These are phyloP conservation scores for Xiphophorus maculatus DNA, from an alignment of 2,113 vertebrate genomes.

Conservation along the genomic window DNA sequence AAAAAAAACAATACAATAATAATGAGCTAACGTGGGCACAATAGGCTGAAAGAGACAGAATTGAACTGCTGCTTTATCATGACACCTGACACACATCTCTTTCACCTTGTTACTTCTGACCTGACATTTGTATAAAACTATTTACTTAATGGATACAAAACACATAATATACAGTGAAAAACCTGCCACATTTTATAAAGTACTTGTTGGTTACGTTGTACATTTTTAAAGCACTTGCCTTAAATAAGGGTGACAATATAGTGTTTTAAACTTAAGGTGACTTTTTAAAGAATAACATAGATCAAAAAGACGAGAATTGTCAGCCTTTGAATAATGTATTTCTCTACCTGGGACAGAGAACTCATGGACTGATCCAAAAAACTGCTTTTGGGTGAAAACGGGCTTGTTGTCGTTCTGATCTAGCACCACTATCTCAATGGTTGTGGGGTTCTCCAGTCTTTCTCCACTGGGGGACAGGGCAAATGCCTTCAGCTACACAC, in stretches of 20 bases:
- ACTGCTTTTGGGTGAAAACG: conserved; percentile 80
- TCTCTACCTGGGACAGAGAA: conserved; percentile 88
- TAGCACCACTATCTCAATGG: conserved; percentile 94
- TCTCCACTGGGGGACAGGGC: conserved; percentile 89
- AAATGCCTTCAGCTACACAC: conserved; percentile 88
- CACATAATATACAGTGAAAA: not conserved
- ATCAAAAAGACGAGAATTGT: not conserved
- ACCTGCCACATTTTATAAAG: not conserved
- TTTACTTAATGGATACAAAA: not conserved
- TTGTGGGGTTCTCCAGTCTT: conserved; percentile 91
- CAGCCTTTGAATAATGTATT: not conserved
- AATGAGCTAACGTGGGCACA: too few species aligned
- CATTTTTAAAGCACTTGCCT: not conserved
- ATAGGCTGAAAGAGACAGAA: too few species aligned
- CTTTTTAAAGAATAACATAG: not conserved
- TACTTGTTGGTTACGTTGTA: not conserved
- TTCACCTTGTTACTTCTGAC: too few species aligned
- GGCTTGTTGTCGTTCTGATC: conserved; percentile 98
- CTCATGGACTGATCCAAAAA: conserved; percentile 84
- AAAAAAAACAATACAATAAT: too few species aligned
- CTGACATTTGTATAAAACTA: not conserved
- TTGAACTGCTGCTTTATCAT: too few species aligned
- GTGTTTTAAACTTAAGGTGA: not conserved
- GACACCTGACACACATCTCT: too few species aligned
- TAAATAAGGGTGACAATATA: not conserved